Conservation (phyloP, 2,888 invertebrate genomes). For the Tanaodytes sp. region DNA sequence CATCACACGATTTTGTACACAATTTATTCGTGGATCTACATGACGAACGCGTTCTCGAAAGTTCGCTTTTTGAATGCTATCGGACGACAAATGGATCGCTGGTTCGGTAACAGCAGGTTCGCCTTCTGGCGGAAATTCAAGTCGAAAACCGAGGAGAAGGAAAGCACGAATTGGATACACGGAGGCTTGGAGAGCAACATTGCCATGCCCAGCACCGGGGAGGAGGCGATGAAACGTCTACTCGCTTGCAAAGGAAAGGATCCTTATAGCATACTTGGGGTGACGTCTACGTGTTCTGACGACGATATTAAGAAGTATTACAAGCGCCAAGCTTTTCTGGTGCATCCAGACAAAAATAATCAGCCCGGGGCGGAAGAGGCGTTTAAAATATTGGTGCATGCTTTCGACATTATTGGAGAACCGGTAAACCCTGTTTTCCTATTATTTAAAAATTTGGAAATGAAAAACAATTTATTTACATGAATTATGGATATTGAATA, state of each 20-base stretch:
- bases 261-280: slow-evolving; percentile 93
- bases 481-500: no score
- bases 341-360: slow-evolving; percentile 96
- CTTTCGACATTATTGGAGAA: slow-evolving; percentile 95
- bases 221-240: slow-evolving; percentile 94
- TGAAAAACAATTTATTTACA: no score
- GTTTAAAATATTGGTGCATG: slow-evolving; percentile 94
- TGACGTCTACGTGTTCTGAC: slow-evolving; percentile 89
- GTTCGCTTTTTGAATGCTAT: slow-evolving; percentile 67
- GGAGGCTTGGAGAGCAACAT: slow-evolving; percentile 81
- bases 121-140: slow-evolving; percentile 78
- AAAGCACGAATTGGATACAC: slow-evolving; percentile 72
- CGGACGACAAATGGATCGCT: slow-evolving; percentile 74
- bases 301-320: slow-evolving; percentile 96
- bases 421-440: no score
- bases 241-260: slow-evolving; percentile 96
- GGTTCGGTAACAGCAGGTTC: slow-evolving; percentile 76
- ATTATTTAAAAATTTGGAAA: no score
- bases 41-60: slow-evolving; percentile 66
- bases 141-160: slow-evolving; percentile 70
- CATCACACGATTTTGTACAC: slow-evolving; percentile 67
- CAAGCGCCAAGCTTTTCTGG: slow-evolving; percentile 92
- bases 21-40: slow-evolving; percentile 68
- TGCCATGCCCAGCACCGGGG: slow-evolving; percentile 89
- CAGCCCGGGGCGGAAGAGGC: slow-evolving; percentile 97